Base-by-base conservation (phyloP, 2,113 vertebrate species). In the Gobiocypris rarus region DNA sequence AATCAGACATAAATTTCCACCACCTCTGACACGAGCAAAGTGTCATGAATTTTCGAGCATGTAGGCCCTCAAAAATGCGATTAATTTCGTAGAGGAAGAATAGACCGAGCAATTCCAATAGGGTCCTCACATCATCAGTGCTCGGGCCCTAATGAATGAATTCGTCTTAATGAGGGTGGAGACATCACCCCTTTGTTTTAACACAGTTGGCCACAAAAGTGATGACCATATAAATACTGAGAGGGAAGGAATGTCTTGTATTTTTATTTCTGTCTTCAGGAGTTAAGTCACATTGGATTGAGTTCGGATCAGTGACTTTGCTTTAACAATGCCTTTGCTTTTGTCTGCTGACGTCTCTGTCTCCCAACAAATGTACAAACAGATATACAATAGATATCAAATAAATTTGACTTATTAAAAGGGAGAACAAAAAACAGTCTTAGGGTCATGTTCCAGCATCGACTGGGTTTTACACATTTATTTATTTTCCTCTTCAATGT, bases 131-230 rank as follows among this genome's bases (percentile, higher is more conserved):
- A 34, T 0, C 34, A 5, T 34, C 34, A 34, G 34, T 34, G 31
- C 31, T 38, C 4, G 34, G 34, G 5, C 5, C 34, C 34, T 38
- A 24, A 26, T 78, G 50, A 67, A 50, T 69, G 5, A 54, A 69
- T 69, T 69, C 1, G 11, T 81, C 78, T 48, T 80, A 63, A 65
- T 28, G 41, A 63, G 54, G 54, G 6, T 59, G 22, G 56, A 59
- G 54, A 59, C 34, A 6, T 61, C 75, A 81, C 43, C 8, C 41
- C 43, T 80, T 80, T 80, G 78, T 67, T 50, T 65, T 34, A 69
- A 28, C 26, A 0, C 45, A 81, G 26, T 26, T 15, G 8, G 24
- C 9, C 43, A 65, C 26, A 7, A 43, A 15, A 34, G 59, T 67
- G 24, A 67, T 81, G 54, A 67, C 45, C 79, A 69, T 34, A 31